Percentiles rank a stretch among this genome's conserved stretches.
Conservation (phyloP, 2,797 vertebrate species). For the Poecile montanus region DNA sequence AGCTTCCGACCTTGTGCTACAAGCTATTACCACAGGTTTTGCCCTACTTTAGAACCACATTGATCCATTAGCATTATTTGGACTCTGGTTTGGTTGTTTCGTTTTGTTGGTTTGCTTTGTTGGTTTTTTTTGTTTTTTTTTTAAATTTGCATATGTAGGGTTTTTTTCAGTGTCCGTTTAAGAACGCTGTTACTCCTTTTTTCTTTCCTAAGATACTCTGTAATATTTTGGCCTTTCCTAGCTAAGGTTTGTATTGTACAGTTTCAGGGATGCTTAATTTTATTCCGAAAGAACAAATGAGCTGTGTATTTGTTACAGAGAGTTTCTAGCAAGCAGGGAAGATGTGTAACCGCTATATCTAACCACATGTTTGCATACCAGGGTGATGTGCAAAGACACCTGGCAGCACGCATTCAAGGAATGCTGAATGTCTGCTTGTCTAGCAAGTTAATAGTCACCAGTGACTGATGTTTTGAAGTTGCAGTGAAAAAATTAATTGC, state of each 20-base stretch:
- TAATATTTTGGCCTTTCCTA: background rate
- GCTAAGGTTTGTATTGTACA: background rate
- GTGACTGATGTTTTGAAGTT: background rate
- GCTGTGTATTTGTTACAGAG: background rate
- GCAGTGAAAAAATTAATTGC: background rate
- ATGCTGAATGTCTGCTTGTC: background rate
- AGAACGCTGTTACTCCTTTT: fast-evolving
- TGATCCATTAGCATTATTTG: background rate
- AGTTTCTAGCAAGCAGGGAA: background rate
- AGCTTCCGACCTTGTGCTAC: background rate
- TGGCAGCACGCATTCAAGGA: conserved; percentile 2
- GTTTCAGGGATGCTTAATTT: background rate
- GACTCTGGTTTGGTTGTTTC: background rate
- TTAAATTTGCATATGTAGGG: fast-evolving
- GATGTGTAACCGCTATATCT: background rate
- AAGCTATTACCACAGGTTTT: background rate
- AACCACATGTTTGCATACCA: conserved; percentile 44
- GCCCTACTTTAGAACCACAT: background rate
- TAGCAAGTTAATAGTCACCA: background rate
- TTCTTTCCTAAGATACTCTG: background rate
- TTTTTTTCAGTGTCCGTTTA: background rate
- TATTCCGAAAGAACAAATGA: background rate
- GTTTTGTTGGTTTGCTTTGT: too few relatives aligned
- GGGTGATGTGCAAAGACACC: background rate
- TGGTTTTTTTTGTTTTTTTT: background rate